phyloP scores from a whole-genome alignment of 92 coral and sea anemone genomes.

The Epizoanthus ramosus region DNA sequence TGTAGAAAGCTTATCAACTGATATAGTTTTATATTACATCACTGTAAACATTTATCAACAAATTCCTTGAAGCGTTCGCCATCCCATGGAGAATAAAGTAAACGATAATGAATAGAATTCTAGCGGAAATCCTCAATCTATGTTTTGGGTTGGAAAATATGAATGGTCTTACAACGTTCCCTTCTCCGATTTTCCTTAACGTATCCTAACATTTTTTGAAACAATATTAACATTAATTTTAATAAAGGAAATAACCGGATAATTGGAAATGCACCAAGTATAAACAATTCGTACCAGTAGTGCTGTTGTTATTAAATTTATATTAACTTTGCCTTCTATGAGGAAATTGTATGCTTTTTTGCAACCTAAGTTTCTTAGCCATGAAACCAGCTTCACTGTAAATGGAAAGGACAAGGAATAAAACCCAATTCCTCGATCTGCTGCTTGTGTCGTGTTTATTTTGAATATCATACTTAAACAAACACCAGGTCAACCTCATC shows the following conservation, averaged over 20 bases:
- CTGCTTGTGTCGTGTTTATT: not conserved
- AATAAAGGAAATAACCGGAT: slow-evolving; percentile 12
- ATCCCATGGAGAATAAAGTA: not conserved
- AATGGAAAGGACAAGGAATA: too few species aligned
- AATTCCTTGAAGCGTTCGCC: not conserved
- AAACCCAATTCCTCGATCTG: not conserved
- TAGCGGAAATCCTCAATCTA: not conserved
- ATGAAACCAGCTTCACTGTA: not conserved
- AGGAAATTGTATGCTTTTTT: too few species aligned
- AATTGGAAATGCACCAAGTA: slow-evolving; percentile 10
- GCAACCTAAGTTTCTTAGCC: too few species aligned
- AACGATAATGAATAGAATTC: not conserved
- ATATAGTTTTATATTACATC: slow-evolving; percentile 21
- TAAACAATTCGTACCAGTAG: slow-evolving; percentile 19
- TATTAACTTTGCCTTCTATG: not conserved
- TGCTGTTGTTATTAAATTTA: not conserved
- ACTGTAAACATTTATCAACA: slow-evolving; percentile 26
- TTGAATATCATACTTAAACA: slow-evolving; percentile 7
- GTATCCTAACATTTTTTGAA: not conserved
- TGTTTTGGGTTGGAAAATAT: not conserved
- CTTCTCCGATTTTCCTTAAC: not conserved
- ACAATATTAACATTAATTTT: slow-evolving; percentile 17
- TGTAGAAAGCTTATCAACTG: slow-evolving; percentile 8
- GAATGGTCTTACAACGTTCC: too few species aligned
- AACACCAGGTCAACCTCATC: slow-evolving; percentile 14